phyloP scores from a whole-genome alignment of 92 coral and sea anemone genomes.

The Parazoanthus swiftii region DNA sequence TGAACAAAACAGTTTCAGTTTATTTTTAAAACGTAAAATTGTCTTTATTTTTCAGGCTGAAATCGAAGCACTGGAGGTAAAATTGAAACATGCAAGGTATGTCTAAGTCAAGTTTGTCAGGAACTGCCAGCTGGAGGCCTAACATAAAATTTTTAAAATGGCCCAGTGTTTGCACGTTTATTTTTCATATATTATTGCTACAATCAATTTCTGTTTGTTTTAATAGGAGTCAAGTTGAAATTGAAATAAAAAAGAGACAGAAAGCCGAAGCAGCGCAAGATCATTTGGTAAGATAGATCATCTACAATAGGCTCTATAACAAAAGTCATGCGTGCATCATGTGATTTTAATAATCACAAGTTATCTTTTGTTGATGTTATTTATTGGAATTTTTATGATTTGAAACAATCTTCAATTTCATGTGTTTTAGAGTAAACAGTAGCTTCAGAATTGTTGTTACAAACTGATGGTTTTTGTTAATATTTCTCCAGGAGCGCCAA shows the following conservation, averaged over 20 bases:
- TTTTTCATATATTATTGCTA: background rate
- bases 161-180: background rate
- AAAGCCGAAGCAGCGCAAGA: constrained; percentile 94
- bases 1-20: background rate
- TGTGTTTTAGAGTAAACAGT: background rate
- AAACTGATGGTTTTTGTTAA: background rate
- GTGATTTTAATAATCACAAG: background rate
- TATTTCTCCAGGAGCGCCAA: constrained; percentile 78
- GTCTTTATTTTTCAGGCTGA: constrained; percentile 70
- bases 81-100: constrained; percentile 95
- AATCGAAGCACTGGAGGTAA: constrained; percentile 91
- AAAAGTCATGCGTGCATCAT: no score
- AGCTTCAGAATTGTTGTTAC: background rate
- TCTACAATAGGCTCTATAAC: no score
- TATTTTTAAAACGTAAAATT: background rate
- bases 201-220: background rate
- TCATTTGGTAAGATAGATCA: constrained; percentile 74
- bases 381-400: background rate
- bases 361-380: background rate
- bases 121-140: no score
- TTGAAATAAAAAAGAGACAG: constrained; percentile 87
- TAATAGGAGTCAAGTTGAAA: constrained; percentile 83
- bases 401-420: background rate
- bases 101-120: no score
- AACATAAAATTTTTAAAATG: no score